A percentile compares a stretch with the other conserved stretches of the same genome.
phyloP scores from a whole-genome alignment of 2,797 vertebrate genomes.

The Meda fulgida region DNA sequence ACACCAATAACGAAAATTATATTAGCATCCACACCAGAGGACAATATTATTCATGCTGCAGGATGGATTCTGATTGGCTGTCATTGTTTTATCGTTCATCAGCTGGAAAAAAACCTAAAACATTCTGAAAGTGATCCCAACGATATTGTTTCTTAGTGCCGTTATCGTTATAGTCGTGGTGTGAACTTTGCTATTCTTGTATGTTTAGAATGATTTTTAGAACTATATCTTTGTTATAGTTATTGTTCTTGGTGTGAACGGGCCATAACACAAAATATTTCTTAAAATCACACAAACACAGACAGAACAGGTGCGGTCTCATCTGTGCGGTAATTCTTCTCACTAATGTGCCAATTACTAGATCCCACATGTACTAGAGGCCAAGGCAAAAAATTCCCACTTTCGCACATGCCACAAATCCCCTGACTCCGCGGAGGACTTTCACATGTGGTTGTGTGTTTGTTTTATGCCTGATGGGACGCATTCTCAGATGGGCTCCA shows the following conservation, averaged over 20 bases:
- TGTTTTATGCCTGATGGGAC: slow-evolving; percentile 41
- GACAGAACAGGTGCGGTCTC: slow-evolving; percentile 29
- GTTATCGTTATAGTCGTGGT: neutral
- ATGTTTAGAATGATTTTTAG: neutral
- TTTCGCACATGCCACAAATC: slow-evolving; percentile 38
- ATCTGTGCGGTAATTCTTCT: neutral
- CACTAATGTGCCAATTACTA: slow-evolving; percentile 28
- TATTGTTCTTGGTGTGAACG: neutral
- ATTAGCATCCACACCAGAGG: too few species aligned
- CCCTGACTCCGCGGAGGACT: neutral
- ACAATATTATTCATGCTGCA: too few species aligned
- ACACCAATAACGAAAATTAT: too few species aligned
- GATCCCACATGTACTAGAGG: slow-evolving; percentile 33
- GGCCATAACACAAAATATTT: neutral
- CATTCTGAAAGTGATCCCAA: too few species aligned
- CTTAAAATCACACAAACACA: neutral
- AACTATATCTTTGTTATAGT: neutral
- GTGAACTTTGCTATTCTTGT: neutral
- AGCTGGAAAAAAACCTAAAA: too few species aligned
- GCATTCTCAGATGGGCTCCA: slow-evolving; percentile 62
- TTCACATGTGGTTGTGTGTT: slow-evolving; percentile 54
- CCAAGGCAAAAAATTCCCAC: slow-evolving; percentile 6
- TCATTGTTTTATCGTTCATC: neutral
- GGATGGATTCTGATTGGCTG: neutral
- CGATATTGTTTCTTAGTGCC: neutral